Evolutionary conservation across 53 echinoderm and acorn worm species (phyloP), one percentile per base, ranked within the genome.

Genomic region (Henricia sp.): DNA sequence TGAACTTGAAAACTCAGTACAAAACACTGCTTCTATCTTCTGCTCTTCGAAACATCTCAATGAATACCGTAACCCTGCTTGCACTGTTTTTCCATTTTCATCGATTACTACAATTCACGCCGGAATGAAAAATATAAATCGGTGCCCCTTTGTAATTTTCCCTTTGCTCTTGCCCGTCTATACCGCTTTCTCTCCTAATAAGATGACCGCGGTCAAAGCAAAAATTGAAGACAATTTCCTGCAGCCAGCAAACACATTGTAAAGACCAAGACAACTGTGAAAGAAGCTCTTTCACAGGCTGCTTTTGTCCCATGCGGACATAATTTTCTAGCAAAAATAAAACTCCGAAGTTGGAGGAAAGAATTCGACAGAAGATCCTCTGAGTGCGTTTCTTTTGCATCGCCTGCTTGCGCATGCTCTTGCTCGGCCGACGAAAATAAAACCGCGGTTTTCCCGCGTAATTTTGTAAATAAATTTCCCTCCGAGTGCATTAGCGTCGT

Each of bases 211-310:
- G 25, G 59, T 20, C 57, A 58, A 56, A 74, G 33, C 53, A 58
- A 59, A 58, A 76, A 76, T 76, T 76, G 57, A 76, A 76, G 76
- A 76, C 76, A 76, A 76, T 76, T 76, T 76, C 76, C 76, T 76
- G 76, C 8, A 10, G 76, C 57, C 23, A 39, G 76, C 59, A 76
- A 37, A 3, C 40, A 57, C 40, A 26, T 58, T 76, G 57, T 58
- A 76, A 76, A 42, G 76, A 76, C 41, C 76, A 76, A 76, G 76
- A 59, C 76, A 58, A 76, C 76, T 76, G 76, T 76, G 59, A 76
- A 58, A 59, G 40, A 38, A 6, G 8, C 39, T 59, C 59, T 57
- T 76, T 76, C 76, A 76, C 57, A 19, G 59, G 59, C 57, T 26
- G 76, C 76, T 76, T 76, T 76, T 76, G 76, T 76, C 57, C 76